Conservation (phyloP, 2,797 vertebrate species). For the Lacerta bilineata region DNA sequence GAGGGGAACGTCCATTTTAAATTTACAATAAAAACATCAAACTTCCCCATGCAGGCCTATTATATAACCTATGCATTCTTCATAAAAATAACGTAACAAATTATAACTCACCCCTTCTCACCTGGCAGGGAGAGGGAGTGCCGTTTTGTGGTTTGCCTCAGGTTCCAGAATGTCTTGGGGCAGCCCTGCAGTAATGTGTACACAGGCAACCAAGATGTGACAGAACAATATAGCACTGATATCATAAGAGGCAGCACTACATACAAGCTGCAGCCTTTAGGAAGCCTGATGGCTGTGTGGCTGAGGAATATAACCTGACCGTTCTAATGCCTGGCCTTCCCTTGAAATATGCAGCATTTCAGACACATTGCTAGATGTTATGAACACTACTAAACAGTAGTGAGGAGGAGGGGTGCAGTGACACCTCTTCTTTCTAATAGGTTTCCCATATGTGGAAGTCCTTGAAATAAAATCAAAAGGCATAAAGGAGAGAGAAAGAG, state of each 20-base stretch:
- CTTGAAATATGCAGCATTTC: neutral
- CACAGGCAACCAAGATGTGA: neutral
- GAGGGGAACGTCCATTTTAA: neutral
- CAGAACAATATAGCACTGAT: neutral
- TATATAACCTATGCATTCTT: slow-evolving; percentile 13
- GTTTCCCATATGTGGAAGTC: neutral
- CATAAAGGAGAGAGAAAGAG: neutral
- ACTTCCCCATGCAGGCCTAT: neutral
- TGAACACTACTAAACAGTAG: neutral
- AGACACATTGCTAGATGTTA: neutral
- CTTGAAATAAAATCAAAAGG: neutral
- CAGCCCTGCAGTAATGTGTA: too few species aligned
- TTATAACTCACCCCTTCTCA: neutral
- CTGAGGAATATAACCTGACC: neutral
- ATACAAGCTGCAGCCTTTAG: neutral
- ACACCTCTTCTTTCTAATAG: neutral
- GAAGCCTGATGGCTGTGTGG: neutral
- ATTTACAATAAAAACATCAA: neutral
- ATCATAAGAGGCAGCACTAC: neutral
- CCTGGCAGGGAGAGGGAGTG: neutral
- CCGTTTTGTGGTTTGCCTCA: neutral
- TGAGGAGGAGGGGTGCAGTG: neutral
- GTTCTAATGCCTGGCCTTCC: neutral
- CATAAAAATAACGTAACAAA: neutral
- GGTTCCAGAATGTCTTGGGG: too few species aligned